A percentile compares a stretch with the other conserved stretches of the same genome.
Evolutionary conservation across 2,888 invertebrate genomes (phyloP).

Genomic region (Amphipyra berbera): DNA sequence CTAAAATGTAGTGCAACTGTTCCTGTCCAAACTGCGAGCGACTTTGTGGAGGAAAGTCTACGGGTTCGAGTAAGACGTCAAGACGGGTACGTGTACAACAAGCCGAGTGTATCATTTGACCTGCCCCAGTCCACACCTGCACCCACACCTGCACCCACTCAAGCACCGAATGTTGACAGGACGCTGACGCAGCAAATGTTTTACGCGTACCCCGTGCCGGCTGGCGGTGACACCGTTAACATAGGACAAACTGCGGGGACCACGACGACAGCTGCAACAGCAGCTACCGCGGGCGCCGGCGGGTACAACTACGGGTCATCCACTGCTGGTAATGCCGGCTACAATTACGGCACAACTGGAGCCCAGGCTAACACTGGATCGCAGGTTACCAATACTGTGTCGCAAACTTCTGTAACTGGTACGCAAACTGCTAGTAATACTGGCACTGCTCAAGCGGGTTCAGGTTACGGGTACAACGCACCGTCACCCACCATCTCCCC

Average conservation of each 20-base stretch:
- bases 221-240: slow-evolving; percentile 66
- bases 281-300: slow-evolving; percentile 11
- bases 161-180: slow-evolving; percentile 80
- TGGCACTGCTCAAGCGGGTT: slow-evolving; percentile 31
- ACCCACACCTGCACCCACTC: slow-evolving; percentile 73
- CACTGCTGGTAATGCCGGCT: slow-evolving; percentile 52
- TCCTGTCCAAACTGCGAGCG: slow-evolving; percentile 26
- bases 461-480: slow-evolving; percentile 63
- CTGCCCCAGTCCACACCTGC: slow-evolving; percentile 73
- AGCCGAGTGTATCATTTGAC: slow-evolving; percentile 81
- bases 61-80: slow-evolving; percentile 76
- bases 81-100: slow-evolving; percentile 84
- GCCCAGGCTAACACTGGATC: slow-evolving; percentile 34
- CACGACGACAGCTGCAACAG: slow-evolving; percentile 41
- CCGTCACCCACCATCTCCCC: slow-evolving; percentile 51
- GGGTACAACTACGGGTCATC: slow-evolving; percentile 55
- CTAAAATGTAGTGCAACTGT: slow-evolving; percentile 44
- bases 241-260: slow-evolving; percentile 66
- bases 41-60: slow-evolving; percentile 24
- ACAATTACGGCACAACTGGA: slow-evolving; percentile 63
- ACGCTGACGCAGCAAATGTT: slow-evolving; percentile 82
- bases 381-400: slow-evolving; percentile 39
- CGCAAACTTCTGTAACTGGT: slow-evolving; percentile 25
- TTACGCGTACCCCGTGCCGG: slow-evolving; percentile 82
- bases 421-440: slow-evolving; percentile 23